Evolutionary conservation across 1,140 invertebrate genomes (phyloP), one percentile per base, ranked within the genome.

Genomic region (Anthonomus grandis): DNA sequence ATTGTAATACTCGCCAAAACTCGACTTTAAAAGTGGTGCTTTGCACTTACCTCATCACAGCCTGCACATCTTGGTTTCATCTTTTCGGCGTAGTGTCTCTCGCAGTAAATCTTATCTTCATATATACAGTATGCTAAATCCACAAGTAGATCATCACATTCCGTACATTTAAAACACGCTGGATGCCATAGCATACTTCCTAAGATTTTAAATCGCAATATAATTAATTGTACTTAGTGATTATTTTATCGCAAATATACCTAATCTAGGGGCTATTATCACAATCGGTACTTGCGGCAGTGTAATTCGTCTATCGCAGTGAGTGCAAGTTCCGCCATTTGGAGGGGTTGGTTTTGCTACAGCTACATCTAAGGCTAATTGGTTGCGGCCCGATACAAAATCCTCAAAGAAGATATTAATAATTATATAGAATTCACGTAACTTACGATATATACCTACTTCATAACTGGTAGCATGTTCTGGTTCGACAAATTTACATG

Each of bases 311-410:
- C 66, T 60, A 9, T 58, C 39, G 54, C 71, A 73, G 19, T 60
- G 53, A 1, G 50, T 60, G 46, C 71, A 73, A 54, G 36, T 78
- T n/a, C n/a, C n/a, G 68, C 63, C 82, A 37, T 64, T 64, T 4
- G 64, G 50, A 8, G 67, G 67, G 19, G 69, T 62, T 23, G 58
- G 79, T 64, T 81, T 81, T 2, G 86, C 85, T 64, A 80, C 83
- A 73, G 91, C 96, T 67, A 98, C 93, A 74, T 98, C 96, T 61
- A 99, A 77, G 12, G 93, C 91, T 61, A 97, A 89, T 78, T 96
- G 91, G 74, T 97, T 97, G 36, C 94, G 78, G 24, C 90, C 90
- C 18, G 89, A 85, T 58, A 95, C 87, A 74, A 97, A 97, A 73
- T 95, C 91, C 64, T 80, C 72, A 23, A 64, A 69, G n/a, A 50